Evolutionary conservation across 2,113 vertebrate genomes (phyloP), one percentile per base, ranked within the genome.

Genomic region (Morone chrysops): DNA sequence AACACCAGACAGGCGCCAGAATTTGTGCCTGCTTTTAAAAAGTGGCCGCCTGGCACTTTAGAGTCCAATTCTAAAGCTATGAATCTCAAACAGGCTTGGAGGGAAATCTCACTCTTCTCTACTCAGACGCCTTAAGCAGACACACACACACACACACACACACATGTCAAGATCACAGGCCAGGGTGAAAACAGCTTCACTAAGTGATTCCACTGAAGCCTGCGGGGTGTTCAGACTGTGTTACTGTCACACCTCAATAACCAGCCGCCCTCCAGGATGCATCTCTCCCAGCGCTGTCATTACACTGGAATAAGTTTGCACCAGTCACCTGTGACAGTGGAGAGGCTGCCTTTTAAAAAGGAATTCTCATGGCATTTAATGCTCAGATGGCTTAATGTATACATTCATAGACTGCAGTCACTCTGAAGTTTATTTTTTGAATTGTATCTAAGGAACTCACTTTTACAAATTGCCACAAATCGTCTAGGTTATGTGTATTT

Each of bases 51-150:
- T 54, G 75, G 51, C 80, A 82, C 88, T 88, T 88, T 65, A 81
- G 79, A 89, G 84, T 86, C 82, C 89, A 90, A 90, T 86, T 89
- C 88, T 81, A 87, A 87, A 89, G 86, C 89, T 86, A 90, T 91
- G 91, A 90, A 91, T 92, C 90, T 89, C 90, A 92, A 92, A 90
- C 67, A 89, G 88, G 86, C 78, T 81, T 13, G 63, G 57, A 80
- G 80, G 60, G 51, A 87, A 87, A 79, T 86, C 86, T 86, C 83
- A 77, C 82, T 82, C 70, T 65, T 20, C 71, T 38, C 76, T 63
- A 20, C 70, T 77, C 83, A 70, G 77, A 85, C 22, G 53, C 79
- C 54, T 75, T 69, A 81, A 77, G 67, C 78, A 82, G 16, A 60
- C 48, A 63, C 61, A 4, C 31, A 31, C 31, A 61, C 54, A 66